Evolutionary conservation across 2,797 vertebrate species (phyloP).

Genomic region (Taeniopygia guttata): DNA sequence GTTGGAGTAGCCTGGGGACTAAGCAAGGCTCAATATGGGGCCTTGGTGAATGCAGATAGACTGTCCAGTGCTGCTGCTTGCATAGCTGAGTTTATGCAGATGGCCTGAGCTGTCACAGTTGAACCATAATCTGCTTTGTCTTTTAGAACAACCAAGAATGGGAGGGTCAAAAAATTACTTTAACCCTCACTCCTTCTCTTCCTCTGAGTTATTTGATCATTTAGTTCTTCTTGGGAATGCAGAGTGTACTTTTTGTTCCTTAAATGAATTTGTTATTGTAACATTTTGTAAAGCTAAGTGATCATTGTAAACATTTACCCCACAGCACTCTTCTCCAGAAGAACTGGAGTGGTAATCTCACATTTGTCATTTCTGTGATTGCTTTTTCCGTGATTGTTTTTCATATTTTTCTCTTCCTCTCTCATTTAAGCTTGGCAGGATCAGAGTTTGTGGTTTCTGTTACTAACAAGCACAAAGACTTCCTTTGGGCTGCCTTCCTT

Average conservation of each 20-base stretch:
- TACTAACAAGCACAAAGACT: not conserved
- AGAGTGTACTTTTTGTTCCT: constrained; percentile 13
- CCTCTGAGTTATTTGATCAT: not conserved
- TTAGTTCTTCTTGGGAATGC: not conserved
- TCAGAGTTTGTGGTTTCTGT: not conserved
- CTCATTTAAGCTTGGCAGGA: not conserved
- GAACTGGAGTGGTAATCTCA: not conserved
- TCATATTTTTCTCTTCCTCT: not conserved
- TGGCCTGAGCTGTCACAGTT: not conserved
- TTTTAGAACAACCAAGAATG: not conserved
- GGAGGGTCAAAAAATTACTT: constrained; percentile 3
- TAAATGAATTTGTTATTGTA: not conserved
- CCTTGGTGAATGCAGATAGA: not conserved
- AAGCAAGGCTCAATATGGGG: not conserved
- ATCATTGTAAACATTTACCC: not conserved
- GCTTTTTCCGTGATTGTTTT: not conserved
- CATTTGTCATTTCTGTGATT: not conserved
- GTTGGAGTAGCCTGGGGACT: not conserved
- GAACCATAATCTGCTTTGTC: not conserved
- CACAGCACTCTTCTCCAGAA: not conserved
- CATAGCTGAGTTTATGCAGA: not conserved
- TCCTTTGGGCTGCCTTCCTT: not conserved
- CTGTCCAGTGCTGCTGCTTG: not conserved
- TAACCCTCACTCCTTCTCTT: not conserved
- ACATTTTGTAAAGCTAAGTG: not conserved